Evolutionary conservation across 2,888 invertebrate genomes (phyloP).

Genomic region (Drosophila tanythrix): DNA sequence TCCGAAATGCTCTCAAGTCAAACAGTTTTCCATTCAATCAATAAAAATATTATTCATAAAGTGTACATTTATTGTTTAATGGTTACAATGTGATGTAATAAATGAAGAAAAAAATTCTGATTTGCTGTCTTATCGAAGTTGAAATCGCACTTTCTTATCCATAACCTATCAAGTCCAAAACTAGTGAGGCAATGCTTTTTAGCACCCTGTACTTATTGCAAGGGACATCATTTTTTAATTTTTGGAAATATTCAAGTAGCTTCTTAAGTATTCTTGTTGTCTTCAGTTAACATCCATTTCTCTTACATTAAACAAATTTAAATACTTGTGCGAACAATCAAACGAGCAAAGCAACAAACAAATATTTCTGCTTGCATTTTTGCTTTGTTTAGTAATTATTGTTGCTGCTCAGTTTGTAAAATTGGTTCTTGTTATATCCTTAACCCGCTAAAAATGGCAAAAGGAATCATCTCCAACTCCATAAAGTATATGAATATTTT

Average conservation of each 20-base stretch:
- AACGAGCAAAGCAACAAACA: conserved; percentile 77
- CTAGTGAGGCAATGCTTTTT: not conserved
- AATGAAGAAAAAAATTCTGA: not conserved
- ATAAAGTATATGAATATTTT: not conserved
- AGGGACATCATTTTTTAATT: not conserved
- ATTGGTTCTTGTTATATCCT: conserved; percentile 19
- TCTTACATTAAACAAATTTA: conserved; percentile 77
- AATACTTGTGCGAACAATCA: conserved; percentile 77
- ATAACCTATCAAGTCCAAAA: not conserved
- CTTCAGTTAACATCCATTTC: conserved; percentile 58
- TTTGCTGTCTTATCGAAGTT: not conserved
- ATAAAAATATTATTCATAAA: not conserved
- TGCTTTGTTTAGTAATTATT: conserved; percentile 65
- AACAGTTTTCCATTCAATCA: not conserved
- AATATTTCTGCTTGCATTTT: conserved; percentile 76
- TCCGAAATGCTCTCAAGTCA: not conserved
- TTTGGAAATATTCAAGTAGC: not conserved
- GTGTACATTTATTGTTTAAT: not conserved
- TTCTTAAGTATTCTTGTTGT: conserved; percentile 23
- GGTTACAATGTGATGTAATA: not conserved
- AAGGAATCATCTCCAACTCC: conserved; percentile 16
- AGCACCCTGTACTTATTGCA: not conserved
- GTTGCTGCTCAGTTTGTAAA: conserved; percentile 27
- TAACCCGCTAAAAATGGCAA: conserved; percentile 15
- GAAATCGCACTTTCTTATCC: not conserved